Conservation (phyloP, 2,113 vertebrate species). For the Macaca nemestrina region DNA sequence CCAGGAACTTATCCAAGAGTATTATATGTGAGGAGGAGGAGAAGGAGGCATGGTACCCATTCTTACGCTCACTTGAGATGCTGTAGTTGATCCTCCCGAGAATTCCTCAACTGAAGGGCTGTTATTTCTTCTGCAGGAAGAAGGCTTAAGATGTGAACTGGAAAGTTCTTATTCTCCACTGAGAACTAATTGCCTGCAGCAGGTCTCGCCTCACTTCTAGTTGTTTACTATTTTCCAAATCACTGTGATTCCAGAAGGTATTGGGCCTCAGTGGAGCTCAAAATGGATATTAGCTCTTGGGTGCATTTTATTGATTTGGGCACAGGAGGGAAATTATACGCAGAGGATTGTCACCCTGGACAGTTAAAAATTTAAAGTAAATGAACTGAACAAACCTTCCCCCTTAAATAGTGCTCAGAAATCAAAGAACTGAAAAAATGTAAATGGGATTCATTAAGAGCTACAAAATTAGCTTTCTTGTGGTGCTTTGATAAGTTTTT, state of each 20-base stretch:
- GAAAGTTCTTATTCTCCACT: not conserved
- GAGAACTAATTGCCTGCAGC: not conserved
- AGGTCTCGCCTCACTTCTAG: not conserved
- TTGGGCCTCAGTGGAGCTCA: conserved; percentile 33
- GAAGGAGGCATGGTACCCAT: too few species aligned
- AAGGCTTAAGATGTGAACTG: not conserved
- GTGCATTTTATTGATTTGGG: conserved; percentile 50
- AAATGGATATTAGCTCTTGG: conserved; percentile 48
- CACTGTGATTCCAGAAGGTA: not conserved
- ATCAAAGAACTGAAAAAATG: conserved; percentile 58
- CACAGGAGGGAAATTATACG: conserved; percentile 23
- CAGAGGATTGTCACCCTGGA: conserved; percentile 49
- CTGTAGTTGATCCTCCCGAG: accelerated
- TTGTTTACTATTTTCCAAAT: conserved; percentile 20
- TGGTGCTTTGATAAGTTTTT: conserved; percentile 40
- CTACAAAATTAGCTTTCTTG: not conserved
- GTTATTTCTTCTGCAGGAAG: not conserved
- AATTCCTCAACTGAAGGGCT: not conserved
- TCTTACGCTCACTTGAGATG: not conserved
- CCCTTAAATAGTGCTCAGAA: conserved; percentile 58
- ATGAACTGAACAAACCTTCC: conserved; percentile 47
- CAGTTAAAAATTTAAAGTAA: conserved; percentile 64
- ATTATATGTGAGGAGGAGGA: not conserved
- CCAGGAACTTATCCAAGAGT: not conserved
- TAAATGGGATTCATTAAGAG: conserved; percentile 68